Base-by-base conservation (phyloP, 2,888 invertebrate genomes). In the Nipponacmea schrenckii region DNA sequence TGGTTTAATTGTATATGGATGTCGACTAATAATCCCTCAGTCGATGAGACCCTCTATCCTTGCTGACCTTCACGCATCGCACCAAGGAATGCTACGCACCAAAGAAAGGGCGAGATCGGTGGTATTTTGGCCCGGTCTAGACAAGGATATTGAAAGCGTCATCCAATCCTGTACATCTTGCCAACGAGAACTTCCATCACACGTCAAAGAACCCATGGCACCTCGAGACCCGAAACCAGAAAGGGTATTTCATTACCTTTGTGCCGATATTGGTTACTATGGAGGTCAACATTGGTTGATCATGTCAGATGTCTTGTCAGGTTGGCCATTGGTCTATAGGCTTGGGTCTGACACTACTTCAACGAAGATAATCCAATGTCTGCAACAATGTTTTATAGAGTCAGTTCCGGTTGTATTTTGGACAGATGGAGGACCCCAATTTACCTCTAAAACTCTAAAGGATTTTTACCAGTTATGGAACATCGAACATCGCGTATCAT, bases 241-340 rank as follows among this genome's bases (percentile, higher is more conserved):
- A 0, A n/a, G 56, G 8, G 56, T 56, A 10, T 56, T 56, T 56
- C 56, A 56, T n/a, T n/a, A 56, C n/a, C 0, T 56, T 8, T 56
- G 56, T 56, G 56, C 56, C 8, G 56, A 56, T n/a, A 8, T 56
- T 56, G n/a, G n/a, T n/a, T n/a, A n/a, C n/a, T n/a, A n/a, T 56
- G 56, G 56, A 20, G 56, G 56, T 56, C 10, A 56, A 56, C 17
- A 56, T 10, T 56, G 56, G 56, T n/a, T n/a, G n/a, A n/a, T 56
- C 4, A 56, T 56, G 56, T n/a, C 56, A 56, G 56, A 56, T 56
- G 56, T 56, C n/a, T 14, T 56, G 14, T 56, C 56, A 7, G 56
- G 56, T 8, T 56, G 56, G 56, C 56, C 56, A 17, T 56, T 56
- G n/a, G 56, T 56, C 12, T 14, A 56, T 24, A n/a, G 20, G 3